Base-by-base conservation (phyloP, 1,140 invertebrate genomes). In the Papilio dardanus region DNA sequence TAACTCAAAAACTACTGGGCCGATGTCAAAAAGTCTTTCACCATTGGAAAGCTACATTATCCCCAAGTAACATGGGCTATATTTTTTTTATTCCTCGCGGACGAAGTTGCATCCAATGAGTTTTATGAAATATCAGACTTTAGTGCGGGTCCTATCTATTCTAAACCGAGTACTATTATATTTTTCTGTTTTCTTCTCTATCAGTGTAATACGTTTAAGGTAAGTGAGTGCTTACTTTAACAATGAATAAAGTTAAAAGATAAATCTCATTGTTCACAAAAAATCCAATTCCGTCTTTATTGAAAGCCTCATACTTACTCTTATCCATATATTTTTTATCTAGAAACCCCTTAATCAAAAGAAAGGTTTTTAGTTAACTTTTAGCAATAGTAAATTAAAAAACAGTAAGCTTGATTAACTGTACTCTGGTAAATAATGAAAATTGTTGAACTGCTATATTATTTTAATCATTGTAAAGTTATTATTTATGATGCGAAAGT, bases 201-300 rank as follows among this genome's bases (percentile, higher is more conserved):
- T 62, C 54, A 62, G 24, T 12, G 54, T 62, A 62, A 62, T 62
- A 62, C 54, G 2, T 62, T 30, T 62, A 62, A 62, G 54, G 54
- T 62, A 28, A 62, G 54, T 24, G 24, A 62, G 54, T 28, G 54
- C 54, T 62, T 62, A 62, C 54, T 62, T 62, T 62, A 21, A 62
- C 54, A 62, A 62, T 62, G 54, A 62, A 62, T 62, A 62, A 62
- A 62, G 54, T 24, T 62, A 12, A 62, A 62, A 62, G 54, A 62
- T 62, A 62, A 28, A 62, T 62, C 54, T 21, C 24, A 62, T 62
- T 62, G 54, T 62, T 62, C 54, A 28, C 54, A 58, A 54, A 54
- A 54, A 58, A 58, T 28, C 21, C 54, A 58, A 58, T 58, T 58
- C 54, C 54, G 54, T 58, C 54, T 58, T 58, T 58, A 58, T 58